Conservation (phyloP, 2,888 invertebrate species). For the Oligia latruncula region DNA sequence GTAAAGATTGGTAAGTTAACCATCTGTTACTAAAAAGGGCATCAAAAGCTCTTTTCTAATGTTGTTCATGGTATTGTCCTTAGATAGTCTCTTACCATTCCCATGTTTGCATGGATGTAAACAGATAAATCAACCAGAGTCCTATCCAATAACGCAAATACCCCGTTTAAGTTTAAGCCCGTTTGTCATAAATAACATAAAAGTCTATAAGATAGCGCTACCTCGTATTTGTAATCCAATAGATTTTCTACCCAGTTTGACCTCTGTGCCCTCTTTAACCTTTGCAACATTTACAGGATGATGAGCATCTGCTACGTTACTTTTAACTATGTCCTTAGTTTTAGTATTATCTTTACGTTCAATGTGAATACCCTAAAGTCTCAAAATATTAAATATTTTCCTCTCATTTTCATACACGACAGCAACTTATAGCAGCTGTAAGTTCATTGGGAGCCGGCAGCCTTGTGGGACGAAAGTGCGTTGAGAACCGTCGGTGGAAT, state of each 20-base stretch:
- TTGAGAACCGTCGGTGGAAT: conserved; percentile 76
- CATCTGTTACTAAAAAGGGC: not conserved
- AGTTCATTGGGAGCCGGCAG: conserved; percentile 69
- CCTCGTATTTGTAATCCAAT: conserved; percentile 42
- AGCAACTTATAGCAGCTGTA: conserved; percentile 52
- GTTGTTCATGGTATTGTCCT: conserved; percentile 4
- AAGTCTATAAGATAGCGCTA: conserved; percentile 25
- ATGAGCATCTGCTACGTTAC: conserved; percentile 7
- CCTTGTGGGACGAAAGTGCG: conserved; percentile 85
- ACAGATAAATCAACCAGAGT: conserved; percentile 46
- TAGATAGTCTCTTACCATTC: not conserved
- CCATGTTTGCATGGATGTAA: conserved; percentile 9
- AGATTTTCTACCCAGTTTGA: conserved; percentile 31
- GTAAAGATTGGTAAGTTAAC: not conserved
- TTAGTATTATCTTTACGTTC: not conserved
- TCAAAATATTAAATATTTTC: conserved; percentile 44
- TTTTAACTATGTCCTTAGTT: not conserved
- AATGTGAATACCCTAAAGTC: not conserved
- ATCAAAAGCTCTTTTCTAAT: not conserved
- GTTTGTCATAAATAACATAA: conserved; percentile 54
- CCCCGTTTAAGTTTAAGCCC: conserved; percentile 36
- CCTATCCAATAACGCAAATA: conserved; percentile 45
- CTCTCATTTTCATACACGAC: conserved; percentile 51
- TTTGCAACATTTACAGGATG: conserved; percentile 17
- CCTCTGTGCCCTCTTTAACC: conserved; percentile 34